A percentile compares a stretch with the other conserved stretches of the same genome.
These are phyloP conservation scores for Crypturellus tataupa DNA, from an alignment of 2,797 vertebrate species.

Conservation along the genomic window DNA sequence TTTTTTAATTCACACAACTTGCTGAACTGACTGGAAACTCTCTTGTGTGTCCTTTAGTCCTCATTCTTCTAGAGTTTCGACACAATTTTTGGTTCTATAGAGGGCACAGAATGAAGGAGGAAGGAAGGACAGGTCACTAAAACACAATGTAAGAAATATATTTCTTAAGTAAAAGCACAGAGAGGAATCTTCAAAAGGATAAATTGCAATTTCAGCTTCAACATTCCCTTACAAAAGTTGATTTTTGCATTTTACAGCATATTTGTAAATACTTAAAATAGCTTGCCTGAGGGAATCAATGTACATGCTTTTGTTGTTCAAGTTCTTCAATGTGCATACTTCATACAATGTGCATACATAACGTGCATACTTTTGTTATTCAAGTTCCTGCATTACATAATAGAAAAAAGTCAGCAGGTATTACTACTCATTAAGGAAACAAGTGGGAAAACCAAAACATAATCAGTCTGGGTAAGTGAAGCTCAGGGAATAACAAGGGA, in stretches of 20 bases:
- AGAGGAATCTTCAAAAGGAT: neutral
- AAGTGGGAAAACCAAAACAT: neutral
- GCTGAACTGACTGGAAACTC: neutral
- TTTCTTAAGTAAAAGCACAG: neutral
- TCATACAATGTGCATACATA: too few species aligned
- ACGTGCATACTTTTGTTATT: neutral
- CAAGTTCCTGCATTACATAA: neutral
- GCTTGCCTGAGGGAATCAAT: neutral
- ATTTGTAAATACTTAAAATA: neutral
- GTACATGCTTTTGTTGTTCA: neutral
- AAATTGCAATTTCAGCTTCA: neutral
- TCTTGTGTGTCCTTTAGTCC: neutral
- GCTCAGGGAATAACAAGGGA: neutral
- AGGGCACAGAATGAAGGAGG: neutral
- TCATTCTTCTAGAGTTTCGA: neutral
- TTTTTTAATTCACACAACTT: neutral
- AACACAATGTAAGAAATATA: neutral
- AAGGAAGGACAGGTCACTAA: neutral
- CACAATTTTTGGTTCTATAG: neutral
- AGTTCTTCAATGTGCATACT: neutral
- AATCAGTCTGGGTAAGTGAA: neutral
- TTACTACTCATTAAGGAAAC: neutral
- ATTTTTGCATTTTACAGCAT: neutral
- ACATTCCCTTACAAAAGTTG: neutral
- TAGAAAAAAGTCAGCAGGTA: neutral